Percentiles rank a stretch among this genome's conserved stretches.
Evolutionary conservation across 2,888 invertebrate genomes (phyloP).

Genomic region (Operophtera brumata): DNA sequence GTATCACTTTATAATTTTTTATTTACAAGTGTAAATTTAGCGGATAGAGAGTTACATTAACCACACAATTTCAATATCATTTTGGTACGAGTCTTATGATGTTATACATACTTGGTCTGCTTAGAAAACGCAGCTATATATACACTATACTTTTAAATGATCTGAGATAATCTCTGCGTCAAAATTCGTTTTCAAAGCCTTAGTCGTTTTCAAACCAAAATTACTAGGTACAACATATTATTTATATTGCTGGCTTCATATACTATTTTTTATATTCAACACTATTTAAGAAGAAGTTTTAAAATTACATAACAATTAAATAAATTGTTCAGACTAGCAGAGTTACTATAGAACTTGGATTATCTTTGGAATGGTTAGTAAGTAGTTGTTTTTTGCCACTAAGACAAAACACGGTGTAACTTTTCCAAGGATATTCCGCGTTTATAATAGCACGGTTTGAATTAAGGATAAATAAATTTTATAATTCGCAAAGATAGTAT

Average conservation of each 20-base stretch:
- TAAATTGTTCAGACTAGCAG: too few relatives aligned
- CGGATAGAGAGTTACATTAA: conserved; percentile 44
- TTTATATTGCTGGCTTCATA: not conserved
- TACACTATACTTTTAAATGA: conserved; percentile 1
- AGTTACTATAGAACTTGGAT: too few relatives aligned
- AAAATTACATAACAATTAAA: not conserved
- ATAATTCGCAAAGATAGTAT: too few relatives aligned
- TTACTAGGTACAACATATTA: not conserved
- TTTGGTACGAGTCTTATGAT: conserved; percentile 19
- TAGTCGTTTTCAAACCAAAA: not conserved
- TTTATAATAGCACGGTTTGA: too few relatives aligned
- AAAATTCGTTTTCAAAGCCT: not conserved
- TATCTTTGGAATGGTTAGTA: too few relatives aligned
- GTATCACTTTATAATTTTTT: conserved; percentile 50
- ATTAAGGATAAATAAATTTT: too few relatives aligned
- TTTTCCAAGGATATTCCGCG: too few relatives aligned
- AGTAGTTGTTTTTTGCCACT: too few relatives aligned
- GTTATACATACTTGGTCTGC: conserved; percentile 4
- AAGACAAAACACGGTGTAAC: too few relatives aligned
- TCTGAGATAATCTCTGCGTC: not conserved
- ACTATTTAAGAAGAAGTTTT: not conserved
- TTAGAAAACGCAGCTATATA: conserved; percentile 4
- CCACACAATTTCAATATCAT: conserved; percentile 38
- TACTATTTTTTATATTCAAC: not conserved
- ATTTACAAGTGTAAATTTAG: conserved; percentile 69